Conservation (phyloP, 2,113 vertebrate species). For the Calyptommatus sinebrachiatus region DNA sequence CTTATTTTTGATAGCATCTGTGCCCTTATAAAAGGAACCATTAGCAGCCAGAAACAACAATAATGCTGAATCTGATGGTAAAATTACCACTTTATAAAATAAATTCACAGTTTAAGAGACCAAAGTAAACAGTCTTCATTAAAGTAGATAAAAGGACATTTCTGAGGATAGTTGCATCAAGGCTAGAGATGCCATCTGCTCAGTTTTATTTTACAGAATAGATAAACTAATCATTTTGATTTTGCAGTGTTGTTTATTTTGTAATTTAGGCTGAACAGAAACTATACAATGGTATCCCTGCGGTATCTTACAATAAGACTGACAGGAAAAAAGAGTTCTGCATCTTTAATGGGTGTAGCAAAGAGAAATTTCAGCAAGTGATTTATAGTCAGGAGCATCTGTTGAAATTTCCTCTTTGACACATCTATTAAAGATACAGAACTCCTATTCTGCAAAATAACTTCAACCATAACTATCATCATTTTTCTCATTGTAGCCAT, state of each 20-base stretch:
- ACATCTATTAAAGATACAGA: no score
- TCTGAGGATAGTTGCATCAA: constrained; percentile 8
- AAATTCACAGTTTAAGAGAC: constrained; percentile 17
- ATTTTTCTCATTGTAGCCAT: not conserved
- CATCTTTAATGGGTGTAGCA: no score
- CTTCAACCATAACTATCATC: not conserved
- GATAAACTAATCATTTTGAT: not conserved
- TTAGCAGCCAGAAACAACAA: not conserved
- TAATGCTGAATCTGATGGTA: not conserved
- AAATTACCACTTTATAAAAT: constrained; percentile 14
- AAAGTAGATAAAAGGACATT: not conserved
- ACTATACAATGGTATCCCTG: not conserved
- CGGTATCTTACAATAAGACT: not conserved
- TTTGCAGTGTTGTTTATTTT: not conserved
- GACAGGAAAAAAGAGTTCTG: no score
- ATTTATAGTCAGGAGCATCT: no score
- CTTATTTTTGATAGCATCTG: constrained; percentile 14
- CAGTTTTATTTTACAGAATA: not conserved
- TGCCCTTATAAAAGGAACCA: constrained; percentile 19
- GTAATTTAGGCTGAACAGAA: constrained; percentile 9
- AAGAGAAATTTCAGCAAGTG: no score
- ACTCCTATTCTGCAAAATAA: not conserved
- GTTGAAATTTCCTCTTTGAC: no score
- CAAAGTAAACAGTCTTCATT: constrained; percentile 9
- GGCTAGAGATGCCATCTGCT: not conserved